Percentiles rank a stretch among this genome's conserved stretches.
Evolutionary conservation across 1,140 invertebrate species (phyloP).

Genomic region (Dendroctonus ponderosae): DNA sequence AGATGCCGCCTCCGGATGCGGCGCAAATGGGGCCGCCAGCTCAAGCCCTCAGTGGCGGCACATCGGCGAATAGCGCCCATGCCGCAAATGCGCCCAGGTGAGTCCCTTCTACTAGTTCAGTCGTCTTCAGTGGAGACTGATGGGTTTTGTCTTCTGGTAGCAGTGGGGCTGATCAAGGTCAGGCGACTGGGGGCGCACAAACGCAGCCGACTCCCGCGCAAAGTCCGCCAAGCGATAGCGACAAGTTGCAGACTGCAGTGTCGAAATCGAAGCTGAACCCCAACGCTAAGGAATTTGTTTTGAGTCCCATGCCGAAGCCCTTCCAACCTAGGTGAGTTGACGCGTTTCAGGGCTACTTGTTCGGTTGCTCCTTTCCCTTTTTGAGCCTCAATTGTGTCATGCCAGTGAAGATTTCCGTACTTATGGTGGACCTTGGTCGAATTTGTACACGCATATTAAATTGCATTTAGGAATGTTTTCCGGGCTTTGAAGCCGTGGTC

Average conservation of each 20-base stretch:
- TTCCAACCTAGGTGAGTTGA: constrained; percentile 65
- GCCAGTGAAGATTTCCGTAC: too few relatives aligned
- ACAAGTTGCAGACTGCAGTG: constrained; percentile 62
- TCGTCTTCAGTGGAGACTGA: too few relatives aligned
- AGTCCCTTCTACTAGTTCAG: too few relatives aligned
- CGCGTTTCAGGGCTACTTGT: constrained; percentile 8
- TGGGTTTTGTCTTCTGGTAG: background rate
- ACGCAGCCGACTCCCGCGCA: constrained; percentile 42
- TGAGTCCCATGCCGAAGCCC: constrained; percentile 80
- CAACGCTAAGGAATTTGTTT: constrained; percentile 81
- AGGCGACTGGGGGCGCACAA: constrained; percentile 1
- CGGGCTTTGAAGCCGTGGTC: too few relatives aligned
- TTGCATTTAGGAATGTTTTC: too few relatives aligned
- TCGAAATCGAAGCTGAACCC: constrained; percentile 83
- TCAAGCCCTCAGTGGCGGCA: constrained; percentile 5
- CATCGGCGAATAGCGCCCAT: constrained; percentile 36
- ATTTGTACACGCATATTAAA: too few relatives aligned
- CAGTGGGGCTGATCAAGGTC: constrained; percentile 9
- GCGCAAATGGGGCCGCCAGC: constrained; percentile 27
- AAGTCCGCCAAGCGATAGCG: constrained; percentile 47
- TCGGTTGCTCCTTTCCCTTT: too few relatives aligned
- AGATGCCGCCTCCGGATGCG: constrained; percentile 13
- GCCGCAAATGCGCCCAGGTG: background rate
- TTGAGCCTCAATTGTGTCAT: too few relatives aligned
- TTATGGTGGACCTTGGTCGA: too few relatives aligned